Evolutionary conservation across 2,888 invertebrate species (phyloP).

Genomic region (Stenolophus ochropezus): DNA sequence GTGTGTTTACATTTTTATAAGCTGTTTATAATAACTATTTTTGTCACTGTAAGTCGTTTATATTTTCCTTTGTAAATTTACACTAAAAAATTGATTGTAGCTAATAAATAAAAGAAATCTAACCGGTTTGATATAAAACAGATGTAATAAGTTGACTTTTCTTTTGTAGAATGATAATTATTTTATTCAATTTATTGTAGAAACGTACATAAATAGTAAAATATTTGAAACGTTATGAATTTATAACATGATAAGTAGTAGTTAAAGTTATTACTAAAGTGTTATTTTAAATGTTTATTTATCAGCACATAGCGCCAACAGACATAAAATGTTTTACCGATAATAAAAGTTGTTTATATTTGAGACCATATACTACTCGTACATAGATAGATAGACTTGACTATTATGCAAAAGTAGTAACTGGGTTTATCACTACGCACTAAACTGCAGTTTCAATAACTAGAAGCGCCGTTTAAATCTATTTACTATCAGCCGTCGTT

Average conservation of each 20-base stretch:
- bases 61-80: no score
- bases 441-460: not conserved
- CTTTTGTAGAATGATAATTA: no score
- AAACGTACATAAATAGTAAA: no score
- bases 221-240: not conserved
- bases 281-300: slow-evolving; percentile 45
- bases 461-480: not conserved
- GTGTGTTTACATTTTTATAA: no score
- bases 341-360: slow-evolving; percentile 44
- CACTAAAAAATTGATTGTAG: no score
- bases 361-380: not conserved
- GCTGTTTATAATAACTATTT: no score
- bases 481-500: not conserved
- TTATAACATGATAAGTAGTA: slow-evolving; percentile 1
- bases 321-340: slow-evolving; percentile 31
- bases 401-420: slow-evolving; percentile 20
- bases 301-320: slow-evolving; percentile 19
- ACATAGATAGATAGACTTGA: not conserved
- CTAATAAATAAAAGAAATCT: no score
- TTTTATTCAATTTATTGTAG: no score
- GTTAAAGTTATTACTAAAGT: slow-evolving; percentile 20
- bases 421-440: not conserved
- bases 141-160: no score
- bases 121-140: no score
- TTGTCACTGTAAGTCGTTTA: no score